phyloP scores from a whole-genome alignment of 2,797 vertebrate genomes.

The Diceros bicornis region DNA sequence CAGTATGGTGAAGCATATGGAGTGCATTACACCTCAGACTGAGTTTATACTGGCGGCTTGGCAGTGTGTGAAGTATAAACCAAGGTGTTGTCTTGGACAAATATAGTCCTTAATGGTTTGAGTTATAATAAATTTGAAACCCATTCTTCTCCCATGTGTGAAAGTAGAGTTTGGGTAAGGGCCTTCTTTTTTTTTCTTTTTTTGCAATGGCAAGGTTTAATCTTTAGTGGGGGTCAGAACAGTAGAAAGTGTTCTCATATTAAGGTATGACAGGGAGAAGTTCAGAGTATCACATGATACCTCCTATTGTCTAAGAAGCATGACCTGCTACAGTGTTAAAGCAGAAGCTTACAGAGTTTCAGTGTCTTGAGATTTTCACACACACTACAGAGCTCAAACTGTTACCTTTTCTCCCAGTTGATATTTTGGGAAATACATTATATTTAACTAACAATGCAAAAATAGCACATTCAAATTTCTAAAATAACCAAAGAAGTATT shows the following conservation, averaged over 20 bases:
- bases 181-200: not conserved
- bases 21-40: not conserved
- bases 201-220: constrained; percentile 31
- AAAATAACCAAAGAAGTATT: constrained; percentile 3
- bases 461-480: constrained; percentile 7
- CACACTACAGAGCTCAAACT: not conserved
- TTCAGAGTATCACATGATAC: not conserved
- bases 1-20: not conserved
- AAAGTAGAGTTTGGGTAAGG: constrained; percentile 36
- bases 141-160: constrained; percentile 43
- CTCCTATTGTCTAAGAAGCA: constrained; percentile 30
- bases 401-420: not conserved
- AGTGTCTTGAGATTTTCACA: constrained; percentile 11
- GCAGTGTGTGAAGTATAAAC: constrained; percentile 8
- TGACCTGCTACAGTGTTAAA: not conserved
- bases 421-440: not conserved
- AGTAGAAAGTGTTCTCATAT: constrained; percentile 62
- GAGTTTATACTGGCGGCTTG: not conserved
- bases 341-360: constrained; percentile 30
- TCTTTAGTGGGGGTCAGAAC: constrained; percentile 44
- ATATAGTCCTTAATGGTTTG: constrained; percentile 42
- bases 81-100: constrained; percentile 64
- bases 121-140: constrained; percentile 76
- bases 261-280: constrained; percentile 57
- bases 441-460: constrained; percentile 31